A percentile compares a stretch with the other conserved stretches of the same genome.
Evolutionary conservation across 2,113 vertebrate genomes (phyloP).

Genomic region (Periophthalmodon schlosseri): DNA sequence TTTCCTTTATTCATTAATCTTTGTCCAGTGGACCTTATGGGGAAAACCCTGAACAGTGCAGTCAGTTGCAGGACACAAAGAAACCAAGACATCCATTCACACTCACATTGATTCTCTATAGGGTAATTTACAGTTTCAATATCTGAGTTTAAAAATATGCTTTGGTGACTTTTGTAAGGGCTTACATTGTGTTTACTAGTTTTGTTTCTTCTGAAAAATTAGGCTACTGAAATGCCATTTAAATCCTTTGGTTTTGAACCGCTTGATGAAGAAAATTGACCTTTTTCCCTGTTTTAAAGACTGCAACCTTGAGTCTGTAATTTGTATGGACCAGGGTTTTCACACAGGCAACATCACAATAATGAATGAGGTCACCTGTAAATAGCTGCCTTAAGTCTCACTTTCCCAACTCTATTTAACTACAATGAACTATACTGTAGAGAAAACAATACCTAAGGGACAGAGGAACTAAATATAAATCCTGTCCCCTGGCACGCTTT

Average conservation of each 20-base stretch:
- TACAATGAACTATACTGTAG: neutral
- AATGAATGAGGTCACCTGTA: neutral
- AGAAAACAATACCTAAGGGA: slow-evolving; percentile 13
- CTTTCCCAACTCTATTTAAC: slow-evolving; percentile 1
- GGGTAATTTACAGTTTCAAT: too few relatives aligned
- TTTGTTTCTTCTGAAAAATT: too few relatives aligned
- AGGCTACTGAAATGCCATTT: too few relatives aligned
- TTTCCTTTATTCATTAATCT: neutral
- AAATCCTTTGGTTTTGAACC: too few relatives aligned
- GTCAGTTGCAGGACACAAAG: too few relatives aligned
- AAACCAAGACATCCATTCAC: too few relatives aligned
- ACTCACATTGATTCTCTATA: too few relatives aligned
- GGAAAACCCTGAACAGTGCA: too few relatives aligned
- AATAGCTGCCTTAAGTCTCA: neutral
- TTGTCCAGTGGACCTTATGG: too few relatives aligned
- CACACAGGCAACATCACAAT: neutral
- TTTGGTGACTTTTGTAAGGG: too few relatives aligned
- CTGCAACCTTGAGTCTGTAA: neutral
- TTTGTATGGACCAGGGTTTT: neutral
- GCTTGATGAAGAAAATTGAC: neutral
- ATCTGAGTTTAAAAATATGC: too few relatives aligned
- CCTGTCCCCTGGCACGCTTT: neutral
- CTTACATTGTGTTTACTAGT: too few relatives aligned
- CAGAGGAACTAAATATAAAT: neutral
- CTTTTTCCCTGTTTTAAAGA: neutral